Evolutionary conservation across 2,113 vertebrate genomes (phyloP).

Genomic region (Pogona vitticeps): DNA sequence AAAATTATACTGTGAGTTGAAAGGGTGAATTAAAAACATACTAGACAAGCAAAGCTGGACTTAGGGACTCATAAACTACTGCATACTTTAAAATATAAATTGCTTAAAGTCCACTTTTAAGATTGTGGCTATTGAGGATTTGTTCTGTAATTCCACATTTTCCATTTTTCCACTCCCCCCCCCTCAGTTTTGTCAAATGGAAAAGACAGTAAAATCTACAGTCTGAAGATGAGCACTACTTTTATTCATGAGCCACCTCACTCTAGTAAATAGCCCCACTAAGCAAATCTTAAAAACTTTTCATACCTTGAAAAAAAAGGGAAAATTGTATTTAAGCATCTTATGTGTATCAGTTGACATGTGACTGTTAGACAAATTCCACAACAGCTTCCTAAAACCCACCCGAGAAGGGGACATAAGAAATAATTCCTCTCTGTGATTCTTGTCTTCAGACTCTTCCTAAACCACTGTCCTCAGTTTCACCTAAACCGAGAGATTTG

Average conservation of each 20-base stretch:
- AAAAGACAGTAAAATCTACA: neutral
- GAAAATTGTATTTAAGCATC: constrained; percentile 5
- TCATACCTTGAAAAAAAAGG: constrained; percentile 14
- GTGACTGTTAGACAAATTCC: neutral
- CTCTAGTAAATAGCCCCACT: fast-evolving
- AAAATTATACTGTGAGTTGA: neutral
- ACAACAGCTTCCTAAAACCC: neutral
- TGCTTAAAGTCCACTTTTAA: neutral
- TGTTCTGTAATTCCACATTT: neutral
- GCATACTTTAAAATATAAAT: neutral
- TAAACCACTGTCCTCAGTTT: neutral
- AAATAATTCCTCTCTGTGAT: neutral
- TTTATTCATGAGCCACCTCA: neutral
- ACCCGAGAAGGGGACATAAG: neutral
- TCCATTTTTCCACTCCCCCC: too few relatives aligned
- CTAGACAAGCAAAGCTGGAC: neutral
- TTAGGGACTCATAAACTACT: neutral
- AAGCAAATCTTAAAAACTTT: neutral
- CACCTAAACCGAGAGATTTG: neutral
- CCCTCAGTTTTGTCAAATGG: neutral
- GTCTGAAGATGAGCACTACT: neutral
- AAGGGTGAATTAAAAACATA: neutral
- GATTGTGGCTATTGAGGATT: neutral
- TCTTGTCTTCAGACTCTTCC: constrained; percentile 29
- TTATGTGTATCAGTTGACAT: neutral